Base-by-base conservation (phyloP, 1,140 invertebrate genomes). In the Penaeus indicus region DNA sequence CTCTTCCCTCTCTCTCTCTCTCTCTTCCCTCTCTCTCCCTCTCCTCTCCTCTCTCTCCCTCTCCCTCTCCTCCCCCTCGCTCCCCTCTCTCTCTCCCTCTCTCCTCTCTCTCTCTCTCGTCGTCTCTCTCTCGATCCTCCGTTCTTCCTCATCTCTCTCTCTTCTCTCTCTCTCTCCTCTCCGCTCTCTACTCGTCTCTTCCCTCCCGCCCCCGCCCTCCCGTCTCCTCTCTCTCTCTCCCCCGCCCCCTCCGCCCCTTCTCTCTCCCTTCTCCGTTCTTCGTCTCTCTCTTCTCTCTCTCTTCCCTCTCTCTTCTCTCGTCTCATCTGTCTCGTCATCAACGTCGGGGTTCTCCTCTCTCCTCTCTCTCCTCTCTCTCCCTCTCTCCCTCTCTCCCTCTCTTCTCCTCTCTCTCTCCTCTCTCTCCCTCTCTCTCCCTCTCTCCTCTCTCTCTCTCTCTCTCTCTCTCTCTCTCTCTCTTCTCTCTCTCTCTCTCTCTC, bases 1-100 rank as follows among this genome's bases (percentile, higher is more conserved):
- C 63, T 64, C 63, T 64, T 64, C 63, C n/a, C n/a, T n/a, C 63
- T 64, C 63, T 64, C 63, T n/a, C n/a, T n/a, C n/a, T 64, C 63
- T 64, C n/a, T n/a, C n/a, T 64, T n/a, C 63, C n/a, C n/a, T n/a
- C n/a, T n/a, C n/a, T 18, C 63, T 18, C n/a, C 63, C n/a, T 64
- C 63, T 64, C 63, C 63, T n/a, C n/a, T n/a, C n/a, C n/a, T n/a
- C 63, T 64, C 63, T n/a, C n/a, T n/a, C n/a, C n/a, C 63, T 64
- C n/a, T n/a, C 63, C n/a, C n/a, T 64, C n/a, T n/a, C 63, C n/a
- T n/a, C n/a, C n/a, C 63, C 63, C 63, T n/a, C n/a, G 16, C 63
- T 64, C n/a, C 63, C 63, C n/a, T 18, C n/a, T 16, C 63, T n/a
- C n/a, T n/a, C 63, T 64, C 63, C n/a, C n/a, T n/a, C n/a, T 64